Evolutionary conservation across 1,140 invertebrate species (phyloP).

Genomic region (Lanistes nyassanus): DNA sequence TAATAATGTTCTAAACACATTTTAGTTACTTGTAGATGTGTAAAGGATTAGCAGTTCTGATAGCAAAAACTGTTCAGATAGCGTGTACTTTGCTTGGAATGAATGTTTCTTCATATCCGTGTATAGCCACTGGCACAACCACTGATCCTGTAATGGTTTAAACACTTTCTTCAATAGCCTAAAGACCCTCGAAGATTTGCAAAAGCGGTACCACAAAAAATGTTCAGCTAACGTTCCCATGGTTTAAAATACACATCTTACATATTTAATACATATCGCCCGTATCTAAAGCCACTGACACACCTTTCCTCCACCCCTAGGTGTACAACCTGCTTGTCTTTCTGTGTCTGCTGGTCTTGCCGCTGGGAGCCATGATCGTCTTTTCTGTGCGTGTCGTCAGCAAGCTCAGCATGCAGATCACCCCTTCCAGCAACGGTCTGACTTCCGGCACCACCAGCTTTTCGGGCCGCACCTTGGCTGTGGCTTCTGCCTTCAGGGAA

Average conservation of each 20-base stretch:
- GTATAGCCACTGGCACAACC: too few species aligned
- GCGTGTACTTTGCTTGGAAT: too few species aligned
- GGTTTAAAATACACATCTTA: too few species aligned
- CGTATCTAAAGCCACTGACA: not conserved
- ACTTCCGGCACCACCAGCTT: not conserved
- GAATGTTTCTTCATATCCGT: too few species aligned
- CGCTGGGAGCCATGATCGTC: not conserved
- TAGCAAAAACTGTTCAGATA: too few species aligned
- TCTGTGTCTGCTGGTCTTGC: conserved; percentile 7
- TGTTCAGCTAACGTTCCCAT: too few species aligned
- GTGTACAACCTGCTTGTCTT: conserved; percentile 12
- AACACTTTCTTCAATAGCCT: too few species aligned
- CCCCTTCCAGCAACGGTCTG: not conserved
- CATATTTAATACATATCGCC: too few species aligned
- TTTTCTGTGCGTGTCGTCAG: not conserved
- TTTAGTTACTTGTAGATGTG: not conserved
- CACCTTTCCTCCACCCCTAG: not conserved
- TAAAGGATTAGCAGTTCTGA: not conserved
- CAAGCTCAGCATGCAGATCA: not conserved
- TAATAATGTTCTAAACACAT: not conserved
- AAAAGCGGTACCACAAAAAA: too few species aligned
- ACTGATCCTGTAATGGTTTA: too few species aligned
- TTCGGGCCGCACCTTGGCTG: not conserved
- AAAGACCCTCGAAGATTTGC: too few species aligned
- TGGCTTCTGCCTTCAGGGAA: not conserved